Evolutionary conservation across 2,888 invertebrate genomes (phyloP).

Genomic region (Metallyticus violacea): DNA sequence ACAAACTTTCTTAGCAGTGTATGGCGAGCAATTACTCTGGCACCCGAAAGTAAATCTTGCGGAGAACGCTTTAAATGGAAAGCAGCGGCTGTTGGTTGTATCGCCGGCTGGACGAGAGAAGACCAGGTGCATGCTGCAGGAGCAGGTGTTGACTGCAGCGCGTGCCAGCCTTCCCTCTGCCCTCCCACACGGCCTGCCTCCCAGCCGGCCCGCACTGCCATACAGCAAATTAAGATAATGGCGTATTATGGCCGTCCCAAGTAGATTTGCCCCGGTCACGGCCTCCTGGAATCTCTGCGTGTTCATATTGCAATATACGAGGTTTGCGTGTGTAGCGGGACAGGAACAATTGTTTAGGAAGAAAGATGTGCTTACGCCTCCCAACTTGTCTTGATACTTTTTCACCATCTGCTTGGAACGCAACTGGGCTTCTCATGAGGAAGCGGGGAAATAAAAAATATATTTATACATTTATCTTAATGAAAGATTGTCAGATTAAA

Average conservation of each 20-base stretch:
- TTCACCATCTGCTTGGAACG: background rate
- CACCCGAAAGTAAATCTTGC: too few relatives aligned
- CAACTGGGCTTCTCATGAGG: too few relatives aligned
- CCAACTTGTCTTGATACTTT: background rate
- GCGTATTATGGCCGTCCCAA: background rate
- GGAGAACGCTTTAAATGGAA: too few relatives aligned
- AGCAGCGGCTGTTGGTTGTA: background rate
- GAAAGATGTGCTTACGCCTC: background rate
- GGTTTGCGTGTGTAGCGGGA: background rate
- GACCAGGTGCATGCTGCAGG: background rate
- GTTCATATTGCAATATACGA: background rate
- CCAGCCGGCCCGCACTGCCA: background rate
- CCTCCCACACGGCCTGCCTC: too few relatives aligned
- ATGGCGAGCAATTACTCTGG: too few relatives aligned
- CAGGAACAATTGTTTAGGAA: background rate
- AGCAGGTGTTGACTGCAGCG: background rate
- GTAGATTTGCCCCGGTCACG: too few relatives aligned
- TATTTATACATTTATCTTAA: too few relatives aligned
- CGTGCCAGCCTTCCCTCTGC: background rate
- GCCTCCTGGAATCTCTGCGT: background rate
- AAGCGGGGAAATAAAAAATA: too few relatives aligned
- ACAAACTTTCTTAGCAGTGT: too few relatives aligned
- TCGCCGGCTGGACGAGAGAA: background rate
- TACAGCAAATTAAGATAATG: background rate
- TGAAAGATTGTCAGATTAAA: too few relatives aligned